Evolutionary conservation across 2,797 vertebrate genomes (phyloP).

Genomic region (Girardinus metallicus): DNA sequence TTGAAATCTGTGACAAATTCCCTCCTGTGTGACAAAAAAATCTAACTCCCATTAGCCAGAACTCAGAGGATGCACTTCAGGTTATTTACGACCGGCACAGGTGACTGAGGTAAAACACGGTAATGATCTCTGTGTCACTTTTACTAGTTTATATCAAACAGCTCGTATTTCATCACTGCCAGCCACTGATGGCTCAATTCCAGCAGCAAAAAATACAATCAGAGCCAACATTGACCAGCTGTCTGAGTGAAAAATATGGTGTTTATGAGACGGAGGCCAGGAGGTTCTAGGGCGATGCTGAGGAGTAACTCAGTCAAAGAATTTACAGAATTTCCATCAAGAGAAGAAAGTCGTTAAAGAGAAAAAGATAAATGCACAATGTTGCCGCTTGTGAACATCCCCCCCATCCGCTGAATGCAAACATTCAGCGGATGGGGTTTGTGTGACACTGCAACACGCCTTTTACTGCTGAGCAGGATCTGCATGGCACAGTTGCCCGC

Average conservation of each 20-base stretch:
- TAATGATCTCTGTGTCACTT: constrained; percentile 70
- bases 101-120: constrained; percentile 59
- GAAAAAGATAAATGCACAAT: constrained; percentile 6
- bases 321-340: constrained; percentile 27
- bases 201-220: constrained; percentile 71
- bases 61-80: constrained; percentile 48
- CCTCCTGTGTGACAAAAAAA: constrained; percentile 18
- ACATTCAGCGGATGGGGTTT: constrained; percentile 27
- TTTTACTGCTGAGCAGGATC: constrained; percentile 51
- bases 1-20: constrained; percentile 24
- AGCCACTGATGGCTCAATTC: constrained; percentile 67
- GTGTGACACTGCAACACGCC: constrained; percentile 13
- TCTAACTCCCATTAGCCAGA: constrained; percentile 48
- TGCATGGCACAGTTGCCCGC: constrained; percentile 60
- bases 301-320: constrained; percentile 48
- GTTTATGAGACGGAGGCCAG: constrained; percentile 62
- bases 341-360: constrained; percentile 8
- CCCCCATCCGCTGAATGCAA: constrained; percentile 34
- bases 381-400: constrained; percentile 39
- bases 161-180: constrained; percentile 62
- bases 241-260: constrained; percentile 72
- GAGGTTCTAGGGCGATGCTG: constrained; percentile 43
- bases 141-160: constrained; percentile 67
- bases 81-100: constrained; percentile 55
- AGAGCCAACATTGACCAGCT: constrained; percentile 72